Base-by-base conservation (phyloP, 2,797 vertebrate genomes). In the Hydrocynus forskahlii region DNA sequence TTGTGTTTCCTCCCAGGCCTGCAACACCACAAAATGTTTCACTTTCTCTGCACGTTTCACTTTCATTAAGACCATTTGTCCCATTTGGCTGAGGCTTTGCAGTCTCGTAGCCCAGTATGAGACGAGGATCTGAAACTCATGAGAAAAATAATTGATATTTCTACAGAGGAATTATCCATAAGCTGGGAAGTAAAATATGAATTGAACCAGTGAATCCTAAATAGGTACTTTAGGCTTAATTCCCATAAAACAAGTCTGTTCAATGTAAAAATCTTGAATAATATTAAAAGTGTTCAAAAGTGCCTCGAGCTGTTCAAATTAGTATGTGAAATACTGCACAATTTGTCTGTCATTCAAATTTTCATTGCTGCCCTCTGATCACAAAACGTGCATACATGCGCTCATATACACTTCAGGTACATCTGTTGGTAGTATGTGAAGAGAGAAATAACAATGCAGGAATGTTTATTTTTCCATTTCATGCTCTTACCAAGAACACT, bases 131-230 rank as follows among this genome's bases (percentile, higher is more conserved):
- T 95, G 76, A 88, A 89, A 91, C 91, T 94, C 92, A 92, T 91
- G 92, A 93, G 93, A 23, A 93, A 95, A 94, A 95, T 94, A 96
- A 95, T 95, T 94, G 90, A 94, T 95, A 94, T 95, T 96, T 94
- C 95, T 95, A 94, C 94, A 92, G 88, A 90, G 93, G 95, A 91
- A 95, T 95, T 95, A 95, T 91, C 91, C 92, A 85, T 95, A 95
- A 96, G 94, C 93, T 91, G 83, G 81, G 86, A 93, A 94, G 94
- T 93, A 90, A 87, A 88, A 91, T 92, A 89, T 83, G 88, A 93
- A 90, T 90, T 92, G 89, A 92, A 91, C 88, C 87, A 86, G 77
- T 89, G 95, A 95, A 96, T 96, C 88, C 84, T 95, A 96, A 96
- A 95, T 92, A 94, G 93, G 90, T 95, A 91, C 94, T 96, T 95